Evolutionary conservation across 2,888 invertebrate genomes (phyloP).

Genomic region (Tyria jacobaeae): DNA sequence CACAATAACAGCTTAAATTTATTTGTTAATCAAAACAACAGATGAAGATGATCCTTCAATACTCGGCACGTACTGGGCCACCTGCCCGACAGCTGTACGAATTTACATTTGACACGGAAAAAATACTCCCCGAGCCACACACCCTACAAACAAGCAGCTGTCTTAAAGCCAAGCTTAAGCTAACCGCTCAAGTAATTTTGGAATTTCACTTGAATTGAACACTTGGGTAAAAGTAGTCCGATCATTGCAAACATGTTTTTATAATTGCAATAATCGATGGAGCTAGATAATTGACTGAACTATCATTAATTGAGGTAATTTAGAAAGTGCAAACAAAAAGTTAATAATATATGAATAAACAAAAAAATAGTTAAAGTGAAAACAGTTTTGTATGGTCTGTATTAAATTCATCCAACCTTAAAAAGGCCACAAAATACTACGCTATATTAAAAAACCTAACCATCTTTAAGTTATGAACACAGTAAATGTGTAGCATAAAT

Average conservation of each 20-base stretch:
- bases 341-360: conserved; percentile 31
- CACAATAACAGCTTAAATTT: conserved; percentile 24
- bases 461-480: too few relatives aligned
- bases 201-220: conserved; percentile 45
- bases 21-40: conserved; percentile 43
- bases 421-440: neutral
- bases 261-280: conserved; percentile 47
- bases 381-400: neutral
- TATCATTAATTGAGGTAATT: conserved; percentile 28
- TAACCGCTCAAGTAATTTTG: conserved; percentile 37
- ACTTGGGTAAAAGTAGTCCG: conserved; percentile 32
- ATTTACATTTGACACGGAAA: conserved; percentile 75
- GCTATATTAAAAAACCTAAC: too few relatives aligned
- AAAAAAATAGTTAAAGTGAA: conserved; percentile 15
- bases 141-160: conserved; percentile 71
- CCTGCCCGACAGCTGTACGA: conserved; percentile 80
- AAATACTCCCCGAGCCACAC: conserved; percentile 69
- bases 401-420: conserved; percentile 10
- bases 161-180: conserved; percentile 51
- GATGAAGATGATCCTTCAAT: conserved; percentile 62
- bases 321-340: conserved; percentile 45
- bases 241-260: conserved; percentile 41
- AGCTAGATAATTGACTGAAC: conserved; percentile 32
- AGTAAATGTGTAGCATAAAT: conserved; percentile 32
- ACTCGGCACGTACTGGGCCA: conserved; percentile 73